These are phyloP conservation scores for Pammene fasciana DNA, from an alignment of 2,888 invertebrate species.

Conservation along the genomic window DNA sequence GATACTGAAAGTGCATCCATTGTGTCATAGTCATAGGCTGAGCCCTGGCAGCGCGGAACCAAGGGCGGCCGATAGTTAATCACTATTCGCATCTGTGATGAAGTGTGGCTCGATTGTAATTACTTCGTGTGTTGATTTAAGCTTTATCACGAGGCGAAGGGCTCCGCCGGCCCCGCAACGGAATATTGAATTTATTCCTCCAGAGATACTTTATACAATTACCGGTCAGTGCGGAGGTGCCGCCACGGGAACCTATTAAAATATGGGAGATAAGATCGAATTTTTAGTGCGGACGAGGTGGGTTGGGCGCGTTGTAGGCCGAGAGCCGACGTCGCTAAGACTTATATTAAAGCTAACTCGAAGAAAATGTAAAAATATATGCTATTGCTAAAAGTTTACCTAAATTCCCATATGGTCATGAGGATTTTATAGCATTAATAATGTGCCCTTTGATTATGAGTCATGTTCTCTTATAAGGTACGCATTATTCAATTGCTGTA, in stretches of 20 bases:
- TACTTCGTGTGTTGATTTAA: constrained; percentile 82
- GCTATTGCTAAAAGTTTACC: too few relatives aligned
- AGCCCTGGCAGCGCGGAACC: constrained; percentile 58
- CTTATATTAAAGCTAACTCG: neutral
- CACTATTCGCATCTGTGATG: constrained; percentile 79
- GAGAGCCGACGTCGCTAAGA: neutral
- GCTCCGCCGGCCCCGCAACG: constrained; percentile 57
- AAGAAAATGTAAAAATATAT: too few relatives aligned
- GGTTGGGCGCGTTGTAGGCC: constrained; percentile 62
- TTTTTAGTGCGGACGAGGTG: constrained; percentile 77
- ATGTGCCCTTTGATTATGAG: too few relatives aligned
- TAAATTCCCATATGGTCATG: too few relatives aligned
- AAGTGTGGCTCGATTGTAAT: constrained; percentile 79
- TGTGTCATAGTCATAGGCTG: constrained; percentile 42
- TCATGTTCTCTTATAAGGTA: too few relatives aligned
- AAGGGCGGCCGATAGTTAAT: constrained; percentile 71
- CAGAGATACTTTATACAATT: constrained; percentile 75
- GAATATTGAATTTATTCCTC: constrained; percentile 76
- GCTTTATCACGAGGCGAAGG: constrained; percentile 71
- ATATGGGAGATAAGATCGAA: constrained; percentile 80
- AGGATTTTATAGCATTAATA: too few relatives aligned
- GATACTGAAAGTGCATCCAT: constrained; percentile 3
- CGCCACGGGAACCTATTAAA: constrained; percentile 82
- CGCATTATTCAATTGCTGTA: too few relatives aligned
- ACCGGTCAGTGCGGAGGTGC: constrained; percentile 70